A percentile compares a stretch with the other conserved stretches of the same genome.
phyloP scores from a whole-genome alignment of 2,113 vertebrate genomes.

The Cottus gobio region DNA sequence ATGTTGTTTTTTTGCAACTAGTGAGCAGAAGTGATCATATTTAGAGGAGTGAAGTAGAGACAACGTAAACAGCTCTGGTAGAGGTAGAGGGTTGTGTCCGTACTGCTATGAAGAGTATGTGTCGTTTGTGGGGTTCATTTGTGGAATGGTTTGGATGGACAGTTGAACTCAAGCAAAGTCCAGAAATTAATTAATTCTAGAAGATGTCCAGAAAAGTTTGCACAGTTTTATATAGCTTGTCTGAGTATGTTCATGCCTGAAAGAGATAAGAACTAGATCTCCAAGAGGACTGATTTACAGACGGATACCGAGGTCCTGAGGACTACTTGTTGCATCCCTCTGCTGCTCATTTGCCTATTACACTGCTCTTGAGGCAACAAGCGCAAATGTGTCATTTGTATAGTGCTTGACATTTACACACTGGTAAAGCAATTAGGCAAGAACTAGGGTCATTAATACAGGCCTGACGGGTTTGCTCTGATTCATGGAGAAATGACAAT shows the following conservation, averaged over 20 bases:
- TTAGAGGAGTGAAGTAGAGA: no score
- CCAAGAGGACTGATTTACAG: background rate
- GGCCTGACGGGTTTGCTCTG: conserved; percentile 41
- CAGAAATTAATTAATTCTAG: background rate
- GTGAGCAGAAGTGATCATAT: no score
- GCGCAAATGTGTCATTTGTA: conserved; percentile 65
- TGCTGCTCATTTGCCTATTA: conserved; percentile 59
- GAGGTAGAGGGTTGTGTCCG: background rate
- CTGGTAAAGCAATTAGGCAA: conserved; percentile 75
- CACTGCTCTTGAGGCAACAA: conserved; percentile 62
- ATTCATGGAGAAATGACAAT: conserved; percentile 42
- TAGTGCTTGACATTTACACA: conserved; percentile 79
- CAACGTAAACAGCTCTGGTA: no score
- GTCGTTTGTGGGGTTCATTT: no score
- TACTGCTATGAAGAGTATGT: background rate
- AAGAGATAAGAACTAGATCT: background rate
- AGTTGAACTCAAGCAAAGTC: background rate
- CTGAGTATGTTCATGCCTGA: background rate
- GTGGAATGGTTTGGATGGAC: background rate
- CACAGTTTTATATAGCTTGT: background rate
- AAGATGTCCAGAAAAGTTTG: background rate
- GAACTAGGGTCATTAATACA: conserved; percentile 68
- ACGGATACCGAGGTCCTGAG: conserved; percentile 34
- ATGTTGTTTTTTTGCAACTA: no score
- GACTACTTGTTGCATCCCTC: conserved; percentile 49